Percentiles rank a stretch among this genome's conserved stretches.
Evolutionary conservation across 35 echinoderm and acorn worm species (phyloP).

Genomic region (Ophioderma brevispina): DNA sequence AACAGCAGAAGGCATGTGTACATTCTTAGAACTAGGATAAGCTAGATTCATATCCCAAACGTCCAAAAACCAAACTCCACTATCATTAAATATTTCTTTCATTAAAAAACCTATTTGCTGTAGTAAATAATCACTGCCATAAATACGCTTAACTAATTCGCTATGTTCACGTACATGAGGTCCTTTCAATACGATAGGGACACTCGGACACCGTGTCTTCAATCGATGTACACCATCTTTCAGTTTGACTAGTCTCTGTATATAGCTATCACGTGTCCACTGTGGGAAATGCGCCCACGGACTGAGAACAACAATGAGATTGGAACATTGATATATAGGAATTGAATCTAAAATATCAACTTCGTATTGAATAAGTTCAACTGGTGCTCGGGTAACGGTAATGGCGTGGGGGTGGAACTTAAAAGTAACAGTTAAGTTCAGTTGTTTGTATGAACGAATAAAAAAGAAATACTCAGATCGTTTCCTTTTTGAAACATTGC

Average conservation of each 20-base stretch:
- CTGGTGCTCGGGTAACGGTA: neutral
- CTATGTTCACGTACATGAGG: constrained; percentile 26
- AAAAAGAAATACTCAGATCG: no score
- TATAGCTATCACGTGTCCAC: constrained; percentile 23
- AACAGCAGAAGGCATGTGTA: constrained; percentile 39
- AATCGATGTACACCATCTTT: constrained; percentile 15
- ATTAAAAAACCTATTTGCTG: constrained; percentile 1
- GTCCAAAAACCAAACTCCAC: constrained; percentile 23
- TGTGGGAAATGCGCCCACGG: constrained; percentile 60
- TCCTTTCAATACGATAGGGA: constrained; percentile 28
- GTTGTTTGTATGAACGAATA: no score
- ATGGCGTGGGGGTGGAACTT: neutral
- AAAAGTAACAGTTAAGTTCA: neutral
- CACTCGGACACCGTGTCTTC: constrained; percentile 11
- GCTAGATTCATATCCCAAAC: constrained; percentile 56
- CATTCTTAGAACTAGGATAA: neutral
- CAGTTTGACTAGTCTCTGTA: neutral
- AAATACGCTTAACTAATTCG: neutral
- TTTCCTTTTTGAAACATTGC: no score
- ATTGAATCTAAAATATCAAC: neutral
- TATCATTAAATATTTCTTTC: constrained; percentile 8
- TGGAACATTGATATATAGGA: neutral
- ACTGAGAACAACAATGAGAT: constrained; percentile 32
- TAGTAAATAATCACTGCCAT: constrained; percentile 31
- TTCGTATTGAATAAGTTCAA: neutral